Evolutionary conservation across 2,797 vertebrate genomes (phyloP).

Genomic region (Anniella stebbinsi): DNA sequence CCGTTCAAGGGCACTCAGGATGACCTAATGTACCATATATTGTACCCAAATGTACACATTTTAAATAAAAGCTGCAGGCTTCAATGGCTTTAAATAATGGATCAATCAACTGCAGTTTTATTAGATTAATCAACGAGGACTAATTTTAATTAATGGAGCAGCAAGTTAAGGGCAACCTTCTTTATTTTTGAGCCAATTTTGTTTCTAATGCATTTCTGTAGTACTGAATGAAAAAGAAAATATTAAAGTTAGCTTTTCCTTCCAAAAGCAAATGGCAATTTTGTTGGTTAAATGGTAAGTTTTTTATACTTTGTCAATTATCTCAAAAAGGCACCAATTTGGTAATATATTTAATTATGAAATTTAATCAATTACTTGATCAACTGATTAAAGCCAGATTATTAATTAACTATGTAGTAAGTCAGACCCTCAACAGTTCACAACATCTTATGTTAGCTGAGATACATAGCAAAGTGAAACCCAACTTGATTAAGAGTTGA

Average conservation of each 20-base stretch:
- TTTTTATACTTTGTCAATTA: neutral
- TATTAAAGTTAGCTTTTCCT: neutral
- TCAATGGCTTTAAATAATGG: neutral
- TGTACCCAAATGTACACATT: neutral
- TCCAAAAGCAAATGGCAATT: neutral
- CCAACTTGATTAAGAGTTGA: neutral
- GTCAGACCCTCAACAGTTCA: neutral
- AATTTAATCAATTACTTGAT: neutral
- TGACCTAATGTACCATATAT: neutral
- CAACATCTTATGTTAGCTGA: neutral
- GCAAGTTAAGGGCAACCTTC: neutral
- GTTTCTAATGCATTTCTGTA: neutral
- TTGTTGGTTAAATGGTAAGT: neutral
- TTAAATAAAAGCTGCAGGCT: neutral
- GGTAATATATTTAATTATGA: neutral
- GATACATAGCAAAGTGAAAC: neutral
- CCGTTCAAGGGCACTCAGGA: neutral
- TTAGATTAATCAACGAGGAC: neutral
- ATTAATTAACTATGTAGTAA: neutral
- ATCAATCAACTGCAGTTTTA: neutral
- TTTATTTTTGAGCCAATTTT: neutral
- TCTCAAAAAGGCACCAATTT: neutral
- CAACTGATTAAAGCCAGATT: neutral
- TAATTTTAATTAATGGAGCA: neutral
- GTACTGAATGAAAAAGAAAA: neutral